These are phyloP conservation scores for Albula goreensis DNA, from an alignment of 2,113 vertebrate species.

Conservation along the genomic window DNA sequence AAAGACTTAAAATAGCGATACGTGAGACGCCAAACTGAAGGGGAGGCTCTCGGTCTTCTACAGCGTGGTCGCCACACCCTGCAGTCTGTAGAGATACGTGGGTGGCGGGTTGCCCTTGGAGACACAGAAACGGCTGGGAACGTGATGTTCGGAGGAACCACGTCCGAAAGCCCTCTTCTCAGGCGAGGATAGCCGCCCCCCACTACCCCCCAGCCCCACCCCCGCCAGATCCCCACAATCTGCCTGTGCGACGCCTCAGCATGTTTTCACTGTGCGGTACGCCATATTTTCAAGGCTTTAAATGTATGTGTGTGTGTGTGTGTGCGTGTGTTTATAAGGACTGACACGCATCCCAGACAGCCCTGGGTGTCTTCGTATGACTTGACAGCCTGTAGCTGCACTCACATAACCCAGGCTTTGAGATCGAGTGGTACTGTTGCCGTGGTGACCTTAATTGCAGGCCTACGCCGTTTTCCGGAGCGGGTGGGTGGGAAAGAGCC, in stretches of 20 bases:
- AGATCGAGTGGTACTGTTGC: constrained; percentile 35
- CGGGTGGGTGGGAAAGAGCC: constrained; percentile 17
- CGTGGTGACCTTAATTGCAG: constrained; percentile 41
- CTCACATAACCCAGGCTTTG: constrained; percentile 23
- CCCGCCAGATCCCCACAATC: constrained; percentile 21
- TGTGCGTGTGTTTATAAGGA: constrained; percentile 39
- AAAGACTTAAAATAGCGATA: neutral
- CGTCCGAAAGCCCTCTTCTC: constrained; percentile 36
- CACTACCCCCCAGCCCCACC: constrained; percentile 31
- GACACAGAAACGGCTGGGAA: neutral
- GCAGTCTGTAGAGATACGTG: neutral
- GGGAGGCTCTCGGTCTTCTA: neutral
- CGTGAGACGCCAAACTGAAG: neutral
- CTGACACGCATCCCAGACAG: constrained; percentile 10
- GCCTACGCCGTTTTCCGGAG: constrained; percentile 7
- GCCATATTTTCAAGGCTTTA: constrained; percentile 30
- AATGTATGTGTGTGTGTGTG: constrained; percentile 24
- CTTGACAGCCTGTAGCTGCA: constrained; percentile 30
- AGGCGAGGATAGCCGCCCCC: constrained; percentile 11
- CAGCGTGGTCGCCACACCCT: neutral
- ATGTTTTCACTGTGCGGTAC: constrained; percentile 56
- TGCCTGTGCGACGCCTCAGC: constrained; percentile 57
- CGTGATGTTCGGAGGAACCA: neutral
- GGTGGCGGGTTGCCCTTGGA: neutral
- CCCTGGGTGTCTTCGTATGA: constrained; percentile 37